phyloP scores from a whole-genome alignment of 92 coral and sea anemone species.

The Phenganax subtilis region DNA sequence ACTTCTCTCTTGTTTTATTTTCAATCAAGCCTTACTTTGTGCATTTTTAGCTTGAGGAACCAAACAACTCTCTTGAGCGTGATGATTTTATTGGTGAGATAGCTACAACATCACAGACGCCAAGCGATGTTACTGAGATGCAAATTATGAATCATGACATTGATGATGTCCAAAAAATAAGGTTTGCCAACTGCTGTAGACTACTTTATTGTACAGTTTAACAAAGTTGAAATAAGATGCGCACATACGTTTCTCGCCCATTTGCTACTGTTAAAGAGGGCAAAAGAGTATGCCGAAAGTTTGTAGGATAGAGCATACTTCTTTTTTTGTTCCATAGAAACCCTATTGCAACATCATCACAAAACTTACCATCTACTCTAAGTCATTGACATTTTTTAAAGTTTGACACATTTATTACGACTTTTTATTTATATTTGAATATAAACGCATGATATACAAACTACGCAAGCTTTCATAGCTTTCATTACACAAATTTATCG shows the following conservation, averaged over 20 bases:
- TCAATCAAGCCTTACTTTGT: not conserved
- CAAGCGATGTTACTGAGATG: not conserved
- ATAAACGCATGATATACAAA: no score
- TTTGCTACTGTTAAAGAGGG: no score
- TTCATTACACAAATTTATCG: not conserved
- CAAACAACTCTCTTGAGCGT: not conserved
- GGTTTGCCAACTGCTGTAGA: not conserved
- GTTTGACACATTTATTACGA: no score
- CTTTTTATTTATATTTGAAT: no score
- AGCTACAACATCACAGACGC: not conserved
- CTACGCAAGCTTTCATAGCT: not conserved
- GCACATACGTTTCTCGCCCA: no score
- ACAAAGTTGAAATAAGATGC: not conserved
- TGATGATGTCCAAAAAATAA: not conserved
- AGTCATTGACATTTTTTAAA: no score
- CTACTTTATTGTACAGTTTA: not conserved
- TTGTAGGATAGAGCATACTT: no score
- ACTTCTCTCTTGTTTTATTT: no score
- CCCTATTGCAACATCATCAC: no score
- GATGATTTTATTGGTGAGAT: not conserved
- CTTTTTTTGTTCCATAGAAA: no score
- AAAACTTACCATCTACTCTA: no score
- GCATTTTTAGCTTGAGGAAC: constrained; percentile 5
- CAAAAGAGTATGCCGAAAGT: no score
- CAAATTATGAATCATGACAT: not conserved